Conservation (phyloP, 2,113 vertebrate species). For the Dasyprocta punctata region DNA sequence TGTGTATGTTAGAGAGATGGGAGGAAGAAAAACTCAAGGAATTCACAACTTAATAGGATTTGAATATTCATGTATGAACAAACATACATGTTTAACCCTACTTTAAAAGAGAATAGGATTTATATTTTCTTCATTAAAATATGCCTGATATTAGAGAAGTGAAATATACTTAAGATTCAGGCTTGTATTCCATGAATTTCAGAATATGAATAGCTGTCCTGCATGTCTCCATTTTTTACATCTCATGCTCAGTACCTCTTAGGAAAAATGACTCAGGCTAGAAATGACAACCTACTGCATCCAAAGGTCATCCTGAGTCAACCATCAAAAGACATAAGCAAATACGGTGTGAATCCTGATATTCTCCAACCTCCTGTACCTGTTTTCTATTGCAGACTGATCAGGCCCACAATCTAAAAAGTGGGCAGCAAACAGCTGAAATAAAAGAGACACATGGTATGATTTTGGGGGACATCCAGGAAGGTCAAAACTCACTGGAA, state of each 20-base stretch:
- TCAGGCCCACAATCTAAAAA: not conserved
- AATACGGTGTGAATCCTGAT: not conserved
- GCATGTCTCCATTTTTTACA: not conserved
- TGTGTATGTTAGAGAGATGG: not conserved
- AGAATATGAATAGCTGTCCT: not conserved
- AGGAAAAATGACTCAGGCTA: not conserved
- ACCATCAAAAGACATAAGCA: not conserved
- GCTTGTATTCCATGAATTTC: not conserved
- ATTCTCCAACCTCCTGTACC: not conserved
- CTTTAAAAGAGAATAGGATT: not conserved
- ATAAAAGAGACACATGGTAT: not conserved
- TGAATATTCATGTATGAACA: not conserved
- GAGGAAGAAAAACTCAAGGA: not conserved
- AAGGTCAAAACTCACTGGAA: not conserved
- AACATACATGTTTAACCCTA: not conserved
- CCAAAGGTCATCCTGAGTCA: not conserved
- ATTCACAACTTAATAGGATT: not conserved
- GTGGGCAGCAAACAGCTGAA: not conserved
- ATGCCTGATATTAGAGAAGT: not conserved
- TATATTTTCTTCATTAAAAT: not conserved
- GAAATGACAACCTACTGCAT: not conserved
- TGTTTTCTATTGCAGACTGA: not conserved
- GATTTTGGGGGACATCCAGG: not conserved
- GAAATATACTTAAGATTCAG: not conserved
- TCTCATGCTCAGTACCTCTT: not conserved